Evolutionary conservation across 2,888 invertebrate species (phyloP).

Genomic region (Troglohyphantes excavatus): DNA sequence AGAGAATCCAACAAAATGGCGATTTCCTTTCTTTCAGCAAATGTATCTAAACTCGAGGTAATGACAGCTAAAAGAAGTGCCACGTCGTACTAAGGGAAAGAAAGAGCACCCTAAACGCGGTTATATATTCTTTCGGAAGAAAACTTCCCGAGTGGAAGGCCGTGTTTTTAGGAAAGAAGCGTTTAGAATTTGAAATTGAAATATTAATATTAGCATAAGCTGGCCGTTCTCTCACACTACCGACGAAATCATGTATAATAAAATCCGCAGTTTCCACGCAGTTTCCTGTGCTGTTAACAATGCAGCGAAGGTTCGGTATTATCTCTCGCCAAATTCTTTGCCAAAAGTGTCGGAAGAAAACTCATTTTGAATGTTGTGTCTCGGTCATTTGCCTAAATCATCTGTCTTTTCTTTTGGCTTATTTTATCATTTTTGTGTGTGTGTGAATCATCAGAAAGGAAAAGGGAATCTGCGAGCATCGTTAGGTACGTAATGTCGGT

Average conservation of each 20-base stretch:
- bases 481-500: slow-evolving; percentile 18
- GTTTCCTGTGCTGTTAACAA: slow-evolving; percentile 58
- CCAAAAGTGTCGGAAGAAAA: not conserved
- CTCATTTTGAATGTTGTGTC: slow-evolving; percentile 51
- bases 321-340: not conserved
- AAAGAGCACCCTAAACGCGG: not conserved
- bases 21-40: not conserved
- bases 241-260: slow-evolving; percentile 66
- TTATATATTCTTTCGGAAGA: not conserved
- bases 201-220: slow-evolving; percentile 71
- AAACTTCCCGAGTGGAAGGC: not conserved
- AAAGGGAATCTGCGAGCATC: not conserved
- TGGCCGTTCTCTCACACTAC: not conserved
- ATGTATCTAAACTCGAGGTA: not conserved
- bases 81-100: not conserved
- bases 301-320: slow-evolving; percentile 42
- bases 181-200: slow-evolving; percentile 74
- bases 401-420: slow-evolving; percentile 17
- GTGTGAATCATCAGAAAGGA: not conserved
- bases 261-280: slow-evolving; percentile 16
- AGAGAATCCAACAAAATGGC: not conserved
- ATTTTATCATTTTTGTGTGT: not conserved
- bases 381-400: slow-evolving; percentile 56
- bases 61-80: not conserved
- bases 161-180: slow-evolving; percentile 13